These are phyloP conservation scores for Macrophya annulata DNA, from an alignment of 2,888 invertebrate species.

Conservation along the genomic window DNA sequence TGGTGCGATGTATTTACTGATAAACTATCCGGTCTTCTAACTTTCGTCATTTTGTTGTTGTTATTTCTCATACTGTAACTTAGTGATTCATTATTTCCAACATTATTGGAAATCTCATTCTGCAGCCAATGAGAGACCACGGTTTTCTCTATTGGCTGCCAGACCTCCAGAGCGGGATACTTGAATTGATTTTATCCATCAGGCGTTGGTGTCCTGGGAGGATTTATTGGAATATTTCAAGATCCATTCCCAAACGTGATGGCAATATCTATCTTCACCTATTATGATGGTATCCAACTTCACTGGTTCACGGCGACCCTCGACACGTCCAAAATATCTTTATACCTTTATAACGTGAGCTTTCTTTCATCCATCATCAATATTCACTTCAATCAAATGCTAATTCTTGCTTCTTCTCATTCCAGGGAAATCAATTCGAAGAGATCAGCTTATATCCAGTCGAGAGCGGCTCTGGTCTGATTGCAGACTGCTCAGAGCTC, in stretches of 20 bases:
- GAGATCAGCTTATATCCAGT: slow-evolving; percentile 57
- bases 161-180: slow-evolving; percentile 21
- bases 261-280: slow-evolving; percentile 64
- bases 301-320: slow-evolving; percentile 64
- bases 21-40: slow-evolving; percentile 9
- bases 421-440: slow-evolving; percentile 56
- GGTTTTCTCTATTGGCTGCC: background rate
- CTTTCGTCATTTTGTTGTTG: slow-evolving; percentile 18
- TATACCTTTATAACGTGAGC: slow-evolving; percentile 56
- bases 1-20: background rate
- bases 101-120: background rate
- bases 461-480: slow-evolving; percentile 61
- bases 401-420: background rate
- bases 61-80: slow-evolving; percentile 21
- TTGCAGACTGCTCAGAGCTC: slow-evolving; percentile 60
- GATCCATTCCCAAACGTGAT: slow-evolving; percentile 57
- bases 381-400: slow-evolving; percentile 21
- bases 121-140: slow-evolving; percentile 31
- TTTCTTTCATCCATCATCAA: too few species aligned
- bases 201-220: slow-evolving; percentile 64
- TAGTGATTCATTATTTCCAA: slow-evolving; percentile 1
- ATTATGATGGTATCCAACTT: slow-evolving; percentile 51
- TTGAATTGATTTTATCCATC: slow-evolving; percentile 42
- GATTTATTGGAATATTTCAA: slow-evolving; percentile 59
- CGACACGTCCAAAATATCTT: slow-evolving; percentile 60